Evolutionary conservation across 2,113 vertebrate genomes (phyloP).

Genomic region (Atrichornis clamosus): DNA sequence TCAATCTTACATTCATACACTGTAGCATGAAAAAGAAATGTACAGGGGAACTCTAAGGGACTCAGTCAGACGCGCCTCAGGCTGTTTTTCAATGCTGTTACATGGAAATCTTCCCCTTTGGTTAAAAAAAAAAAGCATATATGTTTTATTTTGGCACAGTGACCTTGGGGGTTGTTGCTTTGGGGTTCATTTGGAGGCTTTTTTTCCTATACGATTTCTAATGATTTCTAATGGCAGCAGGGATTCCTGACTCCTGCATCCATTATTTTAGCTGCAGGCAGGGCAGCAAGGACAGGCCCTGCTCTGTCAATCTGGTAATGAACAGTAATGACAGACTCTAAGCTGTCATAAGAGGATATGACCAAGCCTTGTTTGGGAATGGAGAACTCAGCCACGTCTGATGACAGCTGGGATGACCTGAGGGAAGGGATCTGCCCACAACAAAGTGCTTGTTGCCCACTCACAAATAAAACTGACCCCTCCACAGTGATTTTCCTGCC

Average conservation of each 20-base stretch:
- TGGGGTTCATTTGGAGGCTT: not conserved
- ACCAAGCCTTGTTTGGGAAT: not conserved
- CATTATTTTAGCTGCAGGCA: not conserved
- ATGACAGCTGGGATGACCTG: not conserved
- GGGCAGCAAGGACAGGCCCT: not conserved
- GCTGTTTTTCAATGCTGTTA: not conserved
- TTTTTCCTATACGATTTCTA: not conserved
- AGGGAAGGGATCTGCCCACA: not conserved
- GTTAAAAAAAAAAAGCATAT: not conserved
- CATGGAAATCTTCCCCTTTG: not conserved
- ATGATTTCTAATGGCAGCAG: not conserved
- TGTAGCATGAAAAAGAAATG: not conserved
- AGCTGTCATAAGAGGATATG: conserved; percentile 19
- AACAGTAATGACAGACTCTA: not conserved
- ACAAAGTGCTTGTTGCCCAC: not conserved
- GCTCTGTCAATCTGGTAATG: not conserved
- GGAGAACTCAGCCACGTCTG: not conserved
- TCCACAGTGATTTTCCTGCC: not conserved
- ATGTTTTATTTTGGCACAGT: not conserved
- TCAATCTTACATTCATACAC: not conserved
- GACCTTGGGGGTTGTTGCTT: not conserved
- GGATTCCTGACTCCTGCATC: not conserved
- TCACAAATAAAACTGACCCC: not conserved
- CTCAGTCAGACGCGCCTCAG: not conserved
- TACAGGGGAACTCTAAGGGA: not conserved